These are phyloP conservation scores for Synaphobranchus kaupii DNA, from an alignment of 2,797 vertebrate genomes.

Conservation along the genomic window DNA sequence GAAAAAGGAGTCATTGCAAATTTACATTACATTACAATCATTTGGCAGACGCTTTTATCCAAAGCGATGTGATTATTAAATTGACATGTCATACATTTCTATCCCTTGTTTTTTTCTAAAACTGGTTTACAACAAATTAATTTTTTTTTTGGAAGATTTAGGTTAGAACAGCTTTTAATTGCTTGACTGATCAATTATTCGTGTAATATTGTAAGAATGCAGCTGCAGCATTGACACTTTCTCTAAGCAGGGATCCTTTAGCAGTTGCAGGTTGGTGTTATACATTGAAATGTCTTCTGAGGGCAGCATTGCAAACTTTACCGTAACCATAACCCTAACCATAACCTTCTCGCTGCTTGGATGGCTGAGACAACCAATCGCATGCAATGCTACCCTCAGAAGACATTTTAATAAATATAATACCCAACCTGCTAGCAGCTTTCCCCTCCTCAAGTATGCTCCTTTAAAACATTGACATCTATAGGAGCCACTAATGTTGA, in stretches of 20 bases:
- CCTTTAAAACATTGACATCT: background rate
- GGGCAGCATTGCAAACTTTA: no score
- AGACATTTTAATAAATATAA: no score
- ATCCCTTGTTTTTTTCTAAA: background rate
- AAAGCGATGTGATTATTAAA: background rate
- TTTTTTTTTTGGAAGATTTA: background rate
- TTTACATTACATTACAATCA: no score
- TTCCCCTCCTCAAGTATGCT: background rate
- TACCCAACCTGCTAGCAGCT: no score
- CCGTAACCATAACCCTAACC: no score
- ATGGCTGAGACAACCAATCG: no score
- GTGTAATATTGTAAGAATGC: background rate
- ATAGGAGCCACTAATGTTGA: background rate
- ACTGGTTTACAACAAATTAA: background rate
- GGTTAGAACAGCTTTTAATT: background rate
- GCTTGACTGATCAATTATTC: background rate
- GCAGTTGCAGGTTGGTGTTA: background rate
- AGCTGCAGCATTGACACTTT: background rate
- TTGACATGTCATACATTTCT: background rate
- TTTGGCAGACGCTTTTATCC: no score
- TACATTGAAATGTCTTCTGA: no score
- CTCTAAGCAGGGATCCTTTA: background rate
- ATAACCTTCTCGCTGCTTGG: no score
- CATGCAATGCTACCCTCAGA: no score
- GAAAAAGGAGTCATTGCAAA: no score